A percentile compares a stretch with the other conserved stretches of the same genome.
phyloP scores from a whole-genome alignment of 2,113 vertebrate species.

The Redunca redunca region DNA sequence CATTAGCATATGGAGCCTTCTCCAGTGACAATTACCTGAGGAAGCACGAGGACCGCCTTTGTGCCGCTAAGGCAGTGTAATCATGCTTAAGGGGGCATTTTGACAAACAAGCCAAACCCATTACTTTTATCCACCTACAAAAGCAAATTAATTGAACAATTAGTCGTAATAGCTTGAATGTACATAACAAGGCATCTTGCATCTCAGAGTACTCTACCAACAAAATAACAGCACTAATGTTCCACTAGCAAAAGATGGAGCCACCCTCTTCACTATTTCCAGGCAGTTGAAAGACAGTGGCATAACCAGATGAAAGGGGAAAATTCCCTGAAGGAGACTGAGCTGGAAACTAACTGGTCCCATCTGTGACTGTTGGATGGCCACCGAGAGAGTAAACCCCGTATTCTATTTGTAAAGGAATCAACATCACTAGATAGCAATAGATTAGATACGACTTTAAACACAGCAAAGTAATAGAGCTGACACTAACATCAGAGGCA shows the following conservation, averaged over 20 bases:
- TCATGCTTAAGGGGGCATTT: slow-evolving; percentile 60
- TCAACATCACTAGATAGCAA: neutral
- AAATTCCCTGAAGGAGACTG: neutral
- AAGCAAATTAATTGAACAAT: slow-evolving; percentile 67
- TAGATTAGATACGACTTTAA: neutral
- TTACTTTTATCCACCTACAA: slow-evolving; percentile 59
- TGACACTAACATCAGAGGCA: neutral
- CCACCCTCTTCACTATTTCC: neutral
- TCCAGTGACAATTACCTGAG: slow-evolving; percentile 52
- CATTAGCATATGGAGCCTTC: slow-evolving; percentile 59
- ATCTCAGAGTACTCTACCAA: neutral
- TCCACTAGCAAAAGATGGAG: neutral
- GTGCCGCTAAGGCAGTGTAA: slow-evolving; percentile 42
- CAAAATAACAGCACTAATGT: neutral
- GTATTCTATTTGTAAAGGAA: neutral
- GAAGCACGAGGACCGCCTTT: neutral
- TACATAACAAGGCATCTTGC: neutral
- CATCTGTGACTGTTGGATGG: neutral
- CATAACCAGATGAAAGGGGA: neutral
- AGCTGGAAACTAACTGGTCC: neutral
- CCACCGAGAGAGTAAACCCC: neutral
- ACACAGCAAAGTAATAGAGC: neutral
- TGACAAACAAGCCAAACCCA: slow-evolving; percentile 60
- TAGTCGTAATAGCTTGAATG: slow-evolving; percentile 53
- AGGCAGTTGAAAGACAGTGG: neutral